These are phyloP conservation scores for Masnerella sp. DNA, from an alignment of 2,888 invertebrate species.

Conservation along the genomic window DNA sequence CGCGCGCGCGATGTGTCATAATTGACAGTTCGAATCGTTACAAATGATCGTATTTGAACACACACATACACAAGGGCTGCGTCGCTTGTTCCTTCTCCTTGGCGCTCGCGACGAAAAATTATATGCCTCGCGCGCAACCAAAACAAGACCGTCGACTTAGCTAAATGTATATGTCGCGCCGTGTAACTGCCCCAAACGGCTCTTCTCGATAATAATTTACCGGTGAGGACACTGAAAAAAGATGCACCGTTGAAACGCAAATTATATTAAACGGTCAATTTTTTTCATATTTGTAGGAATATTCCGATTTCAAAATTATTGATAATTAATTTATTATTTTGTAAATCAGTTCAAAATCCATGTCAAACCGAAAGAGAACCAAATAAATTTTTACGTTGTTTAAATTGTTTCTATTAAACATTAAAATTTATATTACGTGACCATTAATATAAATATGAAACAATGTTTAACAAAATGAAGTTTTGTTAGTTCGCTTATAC, in stretches of 20 bases:
- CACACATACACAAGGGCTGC: constrained; percentile 23
- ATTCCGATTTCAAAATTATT: too few relatives aligned
- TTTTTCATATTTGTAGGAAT: neutral
- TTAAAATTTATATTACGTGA: too few relatives aligned
- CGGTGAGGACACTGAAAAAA: too few relatives aligned
- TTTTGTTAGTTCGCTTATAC: too few relatives aligned
- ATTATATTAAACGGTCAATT: neutral
- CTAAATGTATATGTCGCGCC: constrained; percentile 24
- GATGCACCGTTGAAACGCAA: neutral
- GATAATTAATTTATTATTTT: too few relatives aligned
- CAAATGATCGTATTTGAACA: constrained; percentile 41
- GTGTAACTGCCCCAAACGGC: constrained; percentile 1
- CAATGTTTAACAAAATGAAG: too few relatives aligned
- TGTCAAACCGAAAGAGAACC: too few relatives aligned
- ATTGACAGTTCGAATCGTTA: constrained; percentile 45
- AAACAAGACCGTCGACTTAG: constrained; percentile 18
- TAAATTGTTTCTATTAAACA: too few relatives aligned
- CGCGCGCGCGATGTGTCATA: constrained; percentile 55
- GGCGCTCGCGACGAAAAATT: constrained; percentile 20
- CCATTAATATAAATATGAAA: too few relatives aligned
- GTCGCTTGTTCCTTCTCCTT: constrained; percentile 8
- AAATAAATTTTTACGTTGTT: too few relatives aligned
- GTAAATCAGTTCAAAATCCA: too few relatives aligned
- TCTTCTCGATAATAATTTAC: constrained; percentile 22
- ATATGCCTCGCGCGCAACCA: constrained; percentile 11